Evolutionary conservation across 2,113 vertebrate genomes (phyloP), one percentile per base, ranked within the genome.

Genomic region (Pedetes capensis): DNA sequence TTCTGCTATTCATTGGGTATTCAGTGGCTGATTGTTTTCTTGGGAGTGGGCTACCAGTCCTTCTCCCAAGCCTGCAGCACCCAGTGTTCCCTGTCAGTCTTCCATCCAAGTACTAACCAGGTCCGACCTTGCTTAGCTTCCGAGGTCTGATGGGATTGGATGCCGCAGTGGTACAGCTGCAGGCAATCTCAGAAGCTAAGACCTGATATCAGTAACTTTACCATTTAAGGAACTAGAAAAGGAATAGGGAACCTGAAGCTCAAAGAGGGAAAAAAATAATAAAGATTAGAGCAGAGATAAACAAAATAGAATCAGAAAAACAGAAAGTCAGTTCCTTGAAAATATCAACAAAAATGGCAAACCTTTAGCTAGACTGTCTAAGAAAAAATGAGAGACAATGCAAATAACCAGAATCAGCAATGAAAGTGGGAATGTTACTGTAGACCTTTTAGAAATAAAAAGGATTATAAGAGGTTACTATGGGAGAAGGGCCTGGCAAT

Each of bases 321-420:
- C 18, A 63, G 66, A 78, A 63, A 71, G n/a, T 68, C 57, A 47
- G 7, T 75, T 76, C 8, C 37, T 94, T 72, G 32, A 91, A 95
- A 95, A 71, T 69, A 53, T 27, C 42, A 63, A 66, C 29, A 84
- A 55, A 95, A n/a, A n/a, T n/a, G n/a, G n/a, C n/a, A n/a, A n/a
- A n/a, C n/a, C n/a, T n/a, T n/a, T n/a, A n/a, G n/a, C 53, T 71
- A 49, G 42, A 92, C 11, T 82, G 61, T 59, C 44, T n/a, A 55
- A 75, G 51, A 22, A 18, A 51, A 57, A 72, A 74, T 49, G 25
- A n/a, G n/a, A n/a, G n/a, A n/a, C n/a, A n/a, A 68, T 59, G n/a
- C 13, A 79, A 89, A 83, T 88, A 61, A 68, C 51, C 88, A 68
- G 61, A 93, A 34, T 63, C 13, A 64, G 37, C 84, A 85, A 47